Base-by-base conservation (phyloP, 53 echinoderm and acorn worm species). In the Apostichopus leukothele region DNA sequence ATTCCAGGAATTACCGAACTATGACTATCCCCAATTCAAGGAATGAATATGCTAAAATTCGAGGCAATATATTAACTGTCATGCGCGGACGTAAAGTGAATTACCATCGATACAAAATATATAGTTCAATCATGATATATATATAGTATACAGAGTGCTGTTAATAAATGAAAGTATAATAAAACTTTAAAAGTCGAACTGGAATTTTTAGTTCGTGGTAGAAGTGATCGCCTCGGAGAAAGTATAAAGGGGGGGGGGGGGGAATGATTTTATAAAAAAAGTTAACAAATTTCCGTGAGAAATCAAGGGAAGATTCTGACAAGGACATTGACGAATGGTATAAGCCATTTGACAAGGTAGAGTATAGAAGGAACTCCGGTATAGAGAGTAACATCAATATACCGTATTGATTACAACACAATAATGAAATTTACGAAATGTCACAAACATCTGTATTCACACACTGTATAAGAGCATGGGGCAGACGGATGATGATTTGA, bases 371-470 rank as follows among this genome's bases (percentile, higher is more conserved):
- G 57, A 57, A 1, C 1, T 5, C 7, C 6, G 57, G 57, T 57
- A 57, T 39, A 39, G 39, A 39, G 39, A 39, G 39, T 39, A 57
- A 57, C 10, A 57, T 57, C 57, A 57, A 57, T 57, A 57, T 57
- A 57, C 55, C 2, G 81, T 81, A 81, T 81, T 52, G 81, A 81
- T 81, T 81, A 55, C 81, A 55, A 81, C 81, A 20, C 22, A 22
- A 23, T 81, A 81, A 81, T 81, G 59, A 20, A 81, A 81, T 81
- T 81, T 57, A 81, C 81, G 59, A 81, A 81, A 81, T 81, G 81
- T 81, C 81, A 81, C 54, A 20, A 81, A 71, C 71, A 18, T 71
- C 71, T 71, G 71, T 71, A 71, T 71, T 71, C 71, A 71, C 71
- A 71, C 71, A n/a, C 2, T 71, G 71, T 19, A 19, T 71, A 18